These are phyloP conservation scores for Mystacides longicornis DNA, from an alignment of 2,888 invertebrate species.

Conservation along the genomic window DNA sequence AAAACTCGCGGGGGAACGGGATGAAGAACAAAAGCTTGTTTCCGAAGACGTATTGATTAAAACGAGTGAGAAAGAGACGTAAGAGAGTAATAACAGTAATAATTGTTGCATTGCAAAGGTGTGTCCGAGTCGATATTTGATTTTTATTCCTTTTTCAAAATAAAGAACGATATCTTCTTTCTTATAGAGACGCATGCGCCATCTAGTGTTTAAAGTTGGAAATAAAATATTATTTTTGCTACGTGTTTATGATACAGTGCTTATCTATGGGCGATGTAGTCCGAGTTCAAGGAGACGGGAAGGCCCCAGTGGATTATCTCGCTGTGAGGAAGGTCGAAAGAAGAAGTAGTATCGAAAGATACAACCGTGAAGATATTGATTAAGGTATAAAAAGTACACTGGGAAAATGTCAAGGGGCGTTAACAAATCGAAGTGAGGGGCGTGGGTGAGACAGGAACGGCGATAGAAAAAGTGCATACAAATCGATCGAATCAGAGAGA, in stretches of 20 bases:
- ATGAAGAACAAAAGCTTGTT: background rate
- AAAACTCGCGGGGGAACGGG: background rate
- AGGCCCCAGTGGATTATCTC: too few relatives aligned
- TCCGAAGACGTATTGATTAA: background rate
- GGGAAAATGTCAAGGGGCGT: constrained; percentile 10
- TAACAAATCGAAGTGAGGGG: constrained; percentile 18
- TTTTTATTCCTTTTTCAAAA: background rate
- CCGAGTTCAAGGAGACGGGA: too few relatives aligned
- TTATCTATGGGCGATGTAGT: too few relatives aligned
- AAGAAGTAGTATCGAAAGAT: background rate
- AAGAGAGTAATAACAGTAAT: background rate
- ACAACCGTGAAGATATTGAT: background rate
- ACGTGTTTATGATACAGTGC: background rate
- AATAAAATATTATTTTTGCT: background rate
- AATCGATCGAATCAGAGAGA: constrained; percentile 14
- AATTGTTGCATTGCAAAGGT: background rate
- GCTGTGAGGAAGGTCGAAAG: too few relatives aligned
- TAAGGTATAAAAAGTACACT: constrained; percentile 9
- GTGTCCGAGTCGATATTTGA: background rate
- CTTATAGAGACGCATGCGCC: too few relatives aligned
- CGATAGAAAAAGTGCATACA: constrained; percentile 18
- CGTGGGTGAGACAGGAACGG: constrained; percentile 13
- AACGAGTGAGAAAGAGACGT: background rate
- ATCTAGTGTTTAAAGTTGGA: too few relatives aligned
- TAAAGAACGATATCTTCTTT: too few relatives aligned